These are phyloP conservation scores for Hesperia comma DNA, from an alignment of 2,888 invertebrate species.

Conservation along the genomic window DNA sequence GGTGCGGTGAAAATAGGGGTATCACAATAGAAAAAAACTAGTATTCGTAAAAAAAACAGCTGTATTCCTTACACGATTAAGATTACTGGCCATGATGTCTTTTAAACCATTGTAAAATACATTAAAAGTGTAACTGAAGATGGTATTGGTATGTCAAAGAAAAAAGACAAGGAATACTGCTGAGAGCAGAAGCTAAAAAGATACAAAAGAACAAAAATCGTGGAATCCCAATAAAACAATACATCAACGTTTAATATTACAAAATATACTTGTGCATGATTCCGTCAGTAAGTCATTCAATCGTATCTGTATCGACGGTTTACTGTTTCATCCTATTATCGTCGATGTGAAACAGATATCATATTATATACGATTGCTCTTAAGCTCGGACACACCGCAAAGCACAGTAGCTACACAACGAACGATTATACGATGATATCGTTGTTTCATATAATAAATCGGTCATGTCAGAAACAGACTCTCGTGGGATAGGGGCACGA, in stretches of 20 bases:
- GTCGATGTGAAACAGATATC: conserved; percentile 32
- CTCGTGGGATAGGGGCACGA: not conserved
- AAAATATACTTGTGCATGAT: conserved; percentile 3
- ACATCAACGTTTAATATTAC: not conserved
- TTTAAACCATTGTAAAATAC: no score
- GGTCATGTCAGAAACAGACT: not conserved
- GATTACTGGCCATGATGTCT: not conserved
- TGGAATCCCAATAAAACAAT: not conserved
- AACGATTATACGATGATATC: conserved; percentile 6
- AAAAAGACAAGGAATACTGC: no score
- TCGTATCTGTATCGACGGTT: conserved; percentile 32
- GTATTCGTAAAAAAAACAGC: conserved; percentile 16
- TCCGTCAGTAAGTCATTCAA: conserved; percentile 27
- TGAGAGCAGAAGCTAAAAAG: no score
- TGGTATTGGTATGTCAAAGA: no score
- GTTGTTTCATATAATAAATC: not conserved
- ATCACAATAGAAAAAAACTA: conserved; percentile 21
- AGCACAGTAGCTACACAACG: conserved; percentile 30
- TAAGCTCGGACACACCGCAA: conserved; percentile 33
- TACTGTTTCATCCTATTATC: conserved; percentile 36
- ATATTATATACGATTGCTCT: conserved; percentile 31
- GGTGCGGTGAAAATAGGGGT: conserved; percentile 25
- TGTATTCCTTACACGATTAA: not conserved
- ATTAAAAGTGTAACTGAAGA: no score
- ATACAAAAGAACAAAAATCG: no score